Percentiles rank a stretch among this genome's conserved stretches.
phyloP scores from a whole-genome alignment of 2,888 invertebrate species.

The Teleogryllus oceanicus region DNA sequence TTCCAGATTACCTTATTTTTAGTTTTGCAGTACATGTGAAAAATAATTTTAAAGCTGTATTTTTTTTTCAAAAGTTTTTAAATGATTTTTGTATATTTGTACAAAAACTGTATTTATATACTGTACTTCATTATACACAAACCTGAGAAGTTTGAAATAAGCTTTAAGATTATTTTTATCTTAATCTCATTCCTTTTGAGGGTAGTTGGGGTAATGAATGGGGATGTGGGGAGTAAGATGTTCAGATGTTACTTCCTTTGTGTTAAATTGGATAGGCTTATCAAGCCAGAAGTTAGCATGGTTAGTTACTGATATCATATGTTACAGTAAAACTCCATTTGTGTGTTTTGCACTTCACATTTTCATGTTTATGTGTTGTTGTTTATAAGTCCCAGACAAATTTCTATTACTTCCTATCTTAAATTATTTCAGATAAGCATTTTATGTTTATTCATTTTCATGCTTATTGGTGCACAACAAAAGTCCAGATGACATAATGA shows the following conservation, averaged over 20 bases:
- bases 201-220: not conserved
- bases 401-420: too few species aligned
- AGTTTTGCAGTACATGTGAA: too few species aligned
- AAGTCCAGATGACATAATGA: too few species aligned
- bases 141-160: not conserved
- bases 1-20: not conserved
- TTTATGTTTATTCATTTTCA: too few species aligned
- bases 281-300: not conserved
- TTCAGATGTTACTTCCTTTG: not conserved
- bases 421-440: too few species aligned
- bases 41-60: too few species aligned
- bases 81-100: constrained; percentile 18
- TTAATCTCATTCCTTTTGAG: not conserved
- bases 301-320: not conserved
- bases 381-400: too few species aligned
- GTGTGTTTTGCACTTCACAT: not conserved
- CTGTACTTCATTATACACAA: not conserved
- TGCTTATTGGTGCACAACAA: too few species aligned
- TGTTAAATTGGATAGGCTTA: not conserved
- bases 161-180: constrained; percentile 18
- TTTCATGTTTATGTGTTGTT: too few species aligned
- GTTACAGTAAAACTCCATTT: not conserved
- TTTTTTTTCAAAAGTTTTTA: too few species aligned
- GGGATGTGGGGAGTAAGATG: not conserved
- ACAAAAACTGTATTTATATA: constrained; percentile 9